Base-by-base conservation (phyloP, 2,888 invertebrate genomes). In the Cerceris ruficornis region DNA sequence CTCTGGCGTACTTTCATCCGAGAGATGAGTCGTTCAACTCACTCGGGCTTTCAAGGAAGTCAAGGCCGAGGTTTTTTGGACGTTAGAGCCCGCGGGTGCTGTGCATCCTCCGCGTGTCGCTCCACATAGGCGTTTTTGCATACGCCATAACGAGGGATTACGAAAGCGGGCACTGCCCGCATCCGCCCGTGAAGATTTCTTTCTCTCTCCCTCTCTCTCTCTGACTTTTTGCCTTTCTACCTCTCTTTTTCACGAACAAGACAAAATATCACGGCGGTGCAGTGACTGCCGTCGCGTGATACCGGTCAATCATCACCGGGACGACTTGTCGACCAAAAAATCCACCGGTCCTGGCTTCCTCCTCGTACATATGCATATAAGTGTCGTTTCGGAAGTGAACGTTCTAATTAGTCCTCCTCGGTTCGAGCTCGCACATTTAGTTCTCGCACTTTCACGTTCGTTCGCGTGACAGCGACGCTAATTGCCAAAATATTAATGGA, bases 271-370 rank as follows among this genome's bases (percentile, higher is more conserved):
- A 17, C 46, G 60, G 41, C 14, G 39, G 13, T 17, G 49, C 46
- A 11, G 83, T 75, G 69, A 78, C 75, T 69, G 77, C 75, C 76
- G 81, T 90, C 87, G 90, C 90, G 90, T 90, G 90, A 90, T 86
- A 83, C 70, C 83, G 82, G 80, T 88, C 88, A 90, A 90, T 90
- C 90, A 90, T 89, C 86, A 80, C 75, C 77, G 72, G 55, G 77
- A 82, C 77, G 77, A 85, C 85, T 85, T 82, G 86, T 81, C 82
- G 86, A 77, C 82, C 82, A 79, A 80, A 84, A 83, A 64, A 58
- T 69, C 41, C 59, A 57, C 50, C 60, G 54, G 17, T 17, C 75
- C 67, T 60, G 62, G 74, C 57, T 66, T 77, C 75, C 60, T 49
- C 58, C 17, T 61, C 64, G 59, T 57, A 55, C 71, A 69, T 74